These are phyloP conservation scores for Halichoerus grypus DNA, from an alignment of 2,113 vertebrate species.

Conservation along the genomic window DNA sequence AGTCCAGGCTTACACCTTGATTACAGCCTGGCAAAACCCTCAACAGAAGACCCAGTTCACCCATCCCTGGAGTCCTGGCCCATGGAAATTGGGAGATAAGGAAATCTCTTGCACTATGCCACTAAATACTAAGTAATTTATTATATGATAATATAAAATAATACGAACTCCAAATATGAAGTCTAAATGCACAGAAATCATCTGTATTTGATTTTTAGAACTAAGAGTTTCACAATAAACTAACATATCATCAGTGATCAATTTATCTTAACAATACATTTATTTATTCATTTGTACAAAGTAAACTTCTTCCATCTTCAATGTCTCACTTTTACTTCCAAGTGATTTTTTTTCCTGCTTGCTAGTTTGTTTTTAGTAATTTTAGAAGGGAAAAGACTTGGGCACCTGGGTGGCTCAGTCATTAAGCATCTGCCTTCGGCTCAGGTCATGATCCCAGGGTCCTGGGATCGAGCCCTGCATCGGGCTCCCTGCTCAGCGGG, in stretches of 20 bases:
- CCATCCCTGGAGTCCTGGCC: neutral
- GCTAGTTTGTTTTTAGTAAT: neutral
- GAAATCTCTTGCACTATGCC: neutral
- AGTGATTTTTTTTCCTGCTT: neutral
- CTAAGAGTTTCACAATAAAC: neutral
- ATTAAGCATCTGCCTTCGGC: too few relatives aligned
- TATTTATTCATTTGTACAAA: constrained; percentile 28
- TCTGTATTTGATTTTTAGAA: neutral
- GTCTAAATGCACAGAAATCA: neutral
- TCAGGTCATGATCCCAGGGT: too few relatives aligned
- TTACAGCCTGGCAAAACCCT: neutral
- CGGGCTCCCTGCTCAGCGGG: too few relatives aligned
- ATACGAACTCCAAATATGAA: constrained; percentile 30
- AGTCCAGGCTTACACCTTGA: neutral
- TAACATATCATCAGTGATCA: neutral
- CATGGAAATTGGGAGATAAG: neutral
- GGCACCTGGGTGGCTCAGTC: too few relatives aligned
- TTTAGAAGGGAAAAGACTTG: neutral
- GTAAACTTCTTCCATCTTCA: neutral
- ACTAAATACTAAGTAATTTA: constrained; percentile 18
- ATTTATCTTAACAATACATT: constrained; percentile 1
- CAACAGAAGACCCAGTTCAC: neutral
- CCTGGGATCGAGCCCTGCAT: too few relatives aligned
- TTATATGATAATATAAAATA: neutral
- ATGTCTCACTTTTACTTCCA: constrained; percentile 20